Conservation (phyloP, 2,888 invertebrate species). For the Apotomis betuletana region DNA sequence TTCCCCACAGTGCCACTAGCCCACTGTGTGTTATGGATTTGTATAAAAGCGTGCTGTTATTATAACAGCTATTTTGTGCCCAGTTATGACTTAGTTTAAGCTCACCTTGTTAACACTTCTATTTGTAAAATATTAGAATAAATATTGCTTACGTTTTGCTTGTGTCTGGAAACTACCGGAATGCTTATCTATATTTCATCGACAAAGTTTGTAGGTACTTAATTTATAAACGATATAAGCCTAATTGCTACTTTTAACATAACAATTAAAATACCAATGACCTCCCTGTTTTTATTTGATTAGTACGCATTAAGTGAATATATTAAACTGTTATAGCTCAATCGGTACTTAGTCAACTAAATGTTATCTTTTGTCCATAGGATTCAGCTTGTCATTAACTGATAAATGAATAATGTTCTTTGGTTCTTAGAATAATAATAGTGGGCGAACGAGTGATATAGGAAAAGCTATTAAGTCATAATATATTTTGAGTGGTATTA, state of each 20-base stretch:
- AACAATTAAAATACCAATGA: background rate
- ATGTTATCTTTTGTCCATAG: too few species aligned
- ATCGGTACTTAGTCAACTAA: too few species aligned
- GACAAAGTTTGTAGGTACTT: background rate
- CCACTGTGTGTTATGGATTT: background rate
- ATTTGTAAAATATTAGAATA: background rate
- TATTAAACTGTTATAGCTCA: background rate
- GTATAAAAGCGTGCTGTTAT: slow-evolving; percentile 10
- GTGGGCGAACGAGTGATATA: too few species aligned
- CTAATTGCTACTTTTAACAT: too few species aligned
- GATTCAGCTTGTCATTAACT: background rate
- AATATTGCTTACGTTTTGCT: background rate
- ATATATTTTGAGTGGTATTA: too few species aligned
- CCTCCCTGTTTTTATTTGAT: background rate
- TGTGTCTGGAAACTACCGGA: too few species aligned
- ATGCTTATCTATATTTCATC: background rate
- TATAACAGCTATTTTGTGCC: background rate
- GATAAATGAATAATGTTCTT: too few species aligned
- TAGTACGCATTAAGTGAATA: background rate
- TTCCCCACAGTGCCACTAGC: background rate
- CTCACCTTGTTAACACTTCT: background rate
- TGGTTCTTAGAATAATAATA: too few species aligned
- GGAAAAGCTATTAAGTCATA: too few species aligned
- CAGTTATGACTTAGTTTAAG: background rate
- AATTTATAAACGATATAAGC: too few species aligned